Conservation (phyloP, 2,113 vertebrate genomes). For the Dromaius novaehollandiae region DNA sequence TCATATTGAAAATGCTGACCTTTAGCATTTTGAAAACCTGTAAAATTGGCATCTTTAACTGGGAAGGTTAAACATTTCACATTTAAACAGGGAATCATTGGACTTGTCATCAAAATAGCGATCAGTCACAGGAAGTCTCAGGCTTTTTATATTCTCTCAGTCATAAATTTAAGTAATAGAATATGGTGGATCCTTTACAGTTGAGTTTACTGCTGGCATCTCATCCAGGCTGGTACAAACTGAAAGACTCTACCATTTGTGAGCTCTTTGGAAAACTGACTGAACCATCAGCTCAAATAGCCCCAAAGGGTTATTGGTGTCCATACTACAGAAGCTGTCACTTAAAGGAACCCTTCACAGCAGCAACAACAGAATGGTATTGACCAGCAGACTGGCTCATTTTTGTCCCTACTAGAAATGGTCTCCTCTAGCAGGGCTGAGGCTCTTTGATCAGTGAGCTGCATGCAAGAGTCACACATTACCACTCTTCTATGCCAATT, state of each 20-base stretch:
- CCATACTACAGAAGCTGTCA: neutral
- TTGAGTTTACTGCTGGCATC: neutral
- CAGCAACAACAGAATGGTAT: neutral
- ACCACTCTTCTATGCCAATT: neutral
- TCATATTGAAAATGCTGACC: neutral
- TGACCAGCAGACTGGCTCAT: neutral
- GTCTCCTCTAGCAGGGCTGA: neutral
- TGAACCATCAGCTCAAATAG: neutral
- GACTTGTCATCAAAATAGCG: neutral
- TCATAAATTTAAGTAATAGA: neutral
- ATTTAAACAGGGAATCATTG: neutral
- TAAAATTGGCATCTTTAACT: neutral
- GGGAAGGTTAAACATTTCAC: neutral
- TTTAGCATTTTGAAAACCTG: neutral
- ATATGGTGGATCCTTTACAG: neutral
- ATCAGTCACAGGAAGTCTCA: neutral
- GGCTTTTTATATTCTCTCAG: neutral
- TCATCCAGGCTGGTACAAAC: neutral
- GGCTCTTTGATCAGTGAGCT: neutral
- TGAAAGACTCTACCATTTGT: neutral
- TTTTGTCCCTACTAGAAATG: neutral
- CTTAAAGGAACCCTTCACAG: neutral
- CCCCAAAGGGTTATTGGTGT: neutral
- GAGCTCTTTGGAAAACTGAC: neutral
- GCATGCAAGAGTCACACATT: neutral